Conservation (phyloP, 2,797 vertebrate species). For the Paratrypauchen microcephalus region DNA sequence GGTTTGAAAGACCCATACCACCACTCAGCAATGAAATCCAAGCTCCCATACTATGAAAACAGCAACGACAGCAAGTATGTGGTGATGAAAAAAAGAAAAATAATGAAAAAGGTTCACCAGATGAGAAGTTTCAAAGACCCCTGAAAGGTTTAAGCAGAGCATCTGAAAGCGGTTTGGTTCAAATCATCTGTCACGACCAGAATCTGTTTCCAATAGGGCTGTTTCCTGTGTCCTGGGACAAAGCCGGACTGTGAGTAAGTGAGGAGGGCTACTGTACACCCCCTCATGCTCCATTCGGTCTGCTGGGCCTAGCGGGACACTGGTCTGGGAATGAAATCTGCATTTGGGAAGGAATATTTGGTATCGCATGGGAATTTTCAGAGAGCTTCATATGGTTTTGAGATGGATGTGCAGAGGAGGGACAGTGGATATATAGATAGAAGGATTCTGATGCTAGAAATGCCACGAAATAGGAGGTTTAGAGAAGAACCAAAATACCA, state of each 20-base stretch:
- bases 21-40: conserved; percentile 67
- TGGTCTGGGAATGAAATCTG: not conserved
- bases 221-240: conserved; percentile 87
- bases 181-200: conserved; percentile 64
- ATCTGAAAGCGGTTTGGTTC: conserved; percentile 70
- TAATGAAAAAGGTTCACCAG: conserved; percentile 61
- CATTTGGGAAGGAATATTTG: not conserved
- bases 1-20: conserved; percentile 66
- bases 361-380: not conserved
- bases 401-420: no score
- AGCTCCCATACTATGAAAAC: conserved; percentile 22
- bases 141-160: conserved; percentile 33
- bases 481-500: no score
- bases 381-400: not conserved
- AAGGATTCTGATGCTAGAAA: no score
- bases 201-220: conserved; percentile 86
- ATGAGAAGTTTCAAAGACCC: conserved; percentile 68
- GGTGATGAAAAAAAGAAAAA: conserved; percentile 49
- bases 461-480: no score
- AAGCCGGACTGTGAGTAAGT: conserved; percentile 70
- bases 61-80: conserved; percentile 42
- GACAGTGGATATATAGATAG: no score
- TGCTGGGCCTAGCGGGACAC: conserved; percentile 18
- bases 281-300: conserved; percentile 40
- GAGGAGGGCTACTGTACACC: conserved; percentile 39